Conservation (phyloP, 2,113 vertebrate species). For the Cynopterus brachyotis region DNA sequence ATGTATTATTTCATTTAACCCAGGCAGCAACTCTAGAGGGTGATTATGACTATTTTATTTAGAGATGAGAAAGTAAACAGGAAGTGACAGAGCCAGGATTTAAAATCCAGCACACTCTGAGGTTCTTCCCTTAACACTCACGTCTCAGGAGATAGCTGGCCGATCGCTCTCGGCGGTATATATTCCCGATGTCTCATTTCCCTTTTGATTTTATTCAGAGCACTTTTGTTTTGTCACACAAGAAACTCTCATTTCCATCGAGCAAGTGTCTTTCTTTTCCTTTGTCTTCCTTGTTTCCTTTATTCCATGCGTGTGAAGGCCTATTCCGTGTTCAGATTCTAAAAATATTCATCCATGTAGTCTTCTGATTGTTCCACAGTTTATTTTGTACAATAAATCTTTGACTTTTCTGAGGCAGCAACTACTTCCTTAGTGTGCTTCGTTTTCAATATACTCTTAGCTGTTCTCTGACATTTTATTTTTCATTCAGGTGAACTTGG, state of each 20-base stretch:
- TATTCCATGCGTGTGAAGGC: background rate
- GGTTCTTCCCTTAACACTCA: background rate
- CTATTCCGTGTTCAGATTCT: background rate
- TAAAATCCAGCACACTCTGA: background rate
- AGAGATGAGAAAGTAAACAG: background rate
- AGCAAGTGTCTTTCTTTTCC: background rate
- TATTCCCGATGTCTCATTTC: background rate
- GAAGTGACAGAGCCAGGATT: background rate
- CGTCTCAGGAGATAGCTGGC: rapidly evolving
- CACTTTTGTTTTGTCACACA: background rate
- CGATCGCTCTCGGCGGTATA: rapidly evolving
- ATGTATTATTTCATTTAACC: background rate
- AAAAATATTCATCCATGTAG: background rate
- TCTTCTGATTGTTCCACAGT: rapidly evolving
- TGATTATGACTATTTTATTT: background rate
- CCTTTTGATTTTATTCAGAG: background rate
- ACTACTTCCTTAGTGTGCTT: background rate
- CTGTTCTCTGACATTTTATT: background rate
- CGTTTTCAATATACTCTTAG: background rate
- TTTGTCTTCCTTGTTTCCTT: background rate
- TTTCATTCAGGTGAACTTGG: background rate
- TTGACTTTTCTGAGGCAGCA: background rate
- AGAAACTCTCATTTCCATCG: background rate
- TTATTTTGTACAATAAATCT: background rate
- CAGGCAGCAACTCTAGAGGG: background rate